phyloP scores from a whole-genome alignment of 2,113 vertebrate genomes.

The Tragelaphus strepsiceros region DNA sequence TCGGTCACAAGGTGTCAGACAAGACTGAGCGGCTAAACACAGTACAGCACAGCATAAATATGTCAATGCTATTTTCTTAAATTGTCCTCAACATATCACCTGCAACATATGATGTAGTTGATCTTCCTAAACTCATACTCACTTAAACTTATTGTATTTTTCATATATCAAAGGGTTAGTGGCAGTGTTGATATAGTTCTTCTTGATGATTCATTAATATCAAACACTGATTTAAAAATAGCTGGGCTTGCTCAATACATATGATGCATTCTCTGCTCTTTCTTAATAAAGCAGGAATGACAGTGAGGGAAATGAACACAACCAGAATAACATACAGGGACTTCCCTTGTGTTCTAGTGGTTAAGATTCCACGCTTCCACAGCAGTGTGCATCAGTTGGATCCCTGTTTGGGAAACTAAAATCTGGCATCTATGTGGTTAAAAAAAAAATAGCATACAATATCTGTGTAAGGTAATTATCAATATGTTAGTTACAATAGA shows the following conservation, averaged over 20 bases:
- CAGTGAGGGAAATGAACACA: neutral
- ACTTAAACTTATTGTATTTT: neutral
- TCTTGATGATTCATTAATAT: neutral
- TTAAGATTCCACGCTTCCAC: neutral
- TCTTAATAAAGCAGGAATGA: neutral
- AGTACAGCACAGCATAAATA: neutral
- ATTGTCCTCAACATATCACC: neutral
- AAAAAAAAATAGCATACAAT: neutral
- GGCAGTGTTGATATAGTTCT: neutral
- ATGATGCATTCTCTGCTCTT: neutral
- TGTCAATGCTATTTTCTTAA: neutral
- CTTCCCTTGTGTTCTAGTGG: neutral
- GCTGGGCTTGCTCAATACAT: neutral
- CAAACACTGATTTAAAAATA: neutral
- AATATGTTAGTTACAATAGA: neutral
- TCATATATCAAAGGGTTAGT: neutral
- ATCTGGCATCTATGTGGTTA: neutral
- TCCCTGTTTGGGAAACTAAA: neutral
- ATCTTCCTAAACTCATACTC: neutral
- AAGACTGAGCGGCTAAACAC: neutral
- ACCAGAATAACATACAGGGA: neutral
- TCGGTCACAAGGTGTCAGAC: neutral
- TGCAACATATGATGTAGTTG: neutral
- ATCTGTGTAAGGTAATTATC: neutral
- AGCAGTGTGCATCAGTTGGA: accelerated